These are phyloP conservation scores for Montifringilla adamsi DNA, from an alignment of 2,113 vertebrate species.

Conservation along the genomic window DNA sequence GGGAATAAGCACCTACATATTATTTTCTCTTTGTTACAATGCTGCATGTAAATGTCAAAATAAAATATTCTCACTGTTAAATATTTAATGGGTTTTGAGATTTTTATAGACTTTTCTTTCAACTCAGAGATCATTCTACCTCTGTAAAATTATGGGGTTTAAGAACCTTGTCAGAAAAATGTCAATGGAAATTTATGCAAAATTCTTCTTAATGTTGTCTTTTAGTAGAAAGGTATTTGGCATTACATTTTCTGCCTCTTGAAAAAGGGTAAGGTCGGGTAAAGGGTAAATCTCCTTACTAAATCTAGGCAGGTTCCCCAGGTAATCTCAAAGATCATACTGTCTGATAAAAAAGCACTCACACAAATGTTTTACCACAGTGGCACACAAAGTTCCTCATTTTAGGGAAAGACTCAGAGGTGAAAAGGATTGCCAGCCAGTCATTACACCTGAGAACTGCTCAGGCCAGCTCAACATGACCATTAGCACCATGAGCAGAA, in stretches of 20 bases:
- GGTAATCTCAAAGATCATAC: neutral
- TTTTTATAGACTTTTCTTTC: neutral
- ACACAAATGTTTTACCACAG: neutral
- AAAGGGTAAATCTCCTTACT: neutral
- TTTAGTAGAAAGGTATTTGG: neutral
- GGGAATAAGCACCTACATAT: neutral
- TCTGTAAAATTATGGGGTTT: neutral
- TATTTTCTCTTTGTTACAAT: neutral
- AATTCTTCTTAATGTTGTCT: neutral
- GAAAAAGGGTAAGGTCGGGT: neutral
- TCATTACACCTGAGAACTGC: neutral
- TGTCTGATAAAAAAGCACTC: neutral
- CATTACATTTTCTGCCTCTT: neutral
- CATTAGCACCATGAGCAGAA: accelerated
- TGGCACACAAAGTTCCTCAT: accelerated
- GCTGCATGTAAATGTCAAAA: neutral
- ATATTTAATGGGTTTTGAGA: neutral
- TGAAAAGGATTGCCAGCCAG: neutral
- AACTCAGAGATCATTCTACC: neutral
- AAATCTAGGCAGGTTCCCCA: neutral
- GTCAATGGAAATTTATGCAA: neutral
- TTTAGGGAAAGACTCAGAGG: neutral
- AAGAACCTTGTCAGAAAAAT: neutral
- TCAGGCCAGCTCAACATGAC: neutral
- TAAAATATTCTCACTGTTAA: neutral